A percentile compares a stretch with the other conserved stretches of the same genome.
phyloP scores from a whole-genome alignment of 2,797 vertebrate genomes.

The Pangasius larnaudii region DNA sequence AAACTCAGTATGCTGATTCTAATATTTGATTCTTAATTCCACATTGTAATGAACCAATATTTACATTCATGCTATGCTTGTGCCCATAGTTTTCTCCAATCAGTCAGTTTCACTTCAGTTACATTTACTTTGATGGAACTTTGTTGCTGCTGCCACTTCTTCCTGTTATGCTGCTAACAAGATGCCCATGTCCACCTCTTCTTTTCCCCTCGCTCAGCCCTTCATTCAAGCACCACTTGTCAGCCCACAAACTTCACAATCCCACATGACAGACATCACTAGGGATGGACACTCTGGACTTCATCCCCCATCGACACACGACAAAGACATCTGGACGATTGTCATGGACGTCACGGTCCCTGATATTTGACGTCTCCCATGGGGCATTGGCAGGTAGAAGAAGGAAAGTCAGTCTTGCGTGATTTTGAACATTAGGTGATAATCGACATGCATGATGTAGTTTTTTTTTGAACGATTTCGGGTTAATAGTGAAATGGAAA shows the following conservation, averaged over 20 bases:
- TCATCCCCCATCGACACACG: slow-evolving; percentile 52
- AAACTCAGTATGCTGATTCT: neutral
- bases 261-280: slow-evolving; percentile 51
- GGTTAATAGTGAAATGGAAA: slow-evolving; percentile 25
- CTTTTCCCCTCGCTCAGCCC: slow-evolving; percentile 32
- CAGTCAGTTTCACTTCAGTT: slow-evolving; percentile 1
- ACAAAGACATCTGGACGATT: slow-evolving; percentile 83
- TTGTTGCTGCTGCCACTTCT: slow-evolving; percentile 14
- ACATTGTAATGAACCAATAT: neutral
- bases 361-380: slow-evolving; percentile 79
- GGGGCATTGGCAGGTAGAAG: slow-evolving; percentile 66
- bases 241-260: slow-evolving; percentile 55
- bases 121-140: slow-evolving; percentile 3
- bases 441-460: slow-evolving; percentile 39
- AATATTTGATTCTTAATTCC: neutral
- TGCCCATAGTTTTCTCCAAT: neutral
- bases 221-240: slow-evolving; percentile 59
- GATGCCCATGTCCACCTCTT: slow-evolving; percentile 40
- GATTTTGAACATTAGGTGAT: slow-evolving; percentile 50
- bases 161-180: slow-evolving; percentile 32
- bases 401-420: slow-evolving; percentile 58
- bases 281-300: slow-evolving; percentile 57
- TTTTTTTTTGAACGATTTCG: slow-evolving; percentile 27
- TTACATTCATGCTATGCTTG: neutral
- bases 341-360: slow-evolving; percentile 82